Percentiles rank a stretch among this genome's conserved stretches.
Conservation (phyloP, 1,140 invertebrate genomes). For the Camponotus floridanus region DNA sequence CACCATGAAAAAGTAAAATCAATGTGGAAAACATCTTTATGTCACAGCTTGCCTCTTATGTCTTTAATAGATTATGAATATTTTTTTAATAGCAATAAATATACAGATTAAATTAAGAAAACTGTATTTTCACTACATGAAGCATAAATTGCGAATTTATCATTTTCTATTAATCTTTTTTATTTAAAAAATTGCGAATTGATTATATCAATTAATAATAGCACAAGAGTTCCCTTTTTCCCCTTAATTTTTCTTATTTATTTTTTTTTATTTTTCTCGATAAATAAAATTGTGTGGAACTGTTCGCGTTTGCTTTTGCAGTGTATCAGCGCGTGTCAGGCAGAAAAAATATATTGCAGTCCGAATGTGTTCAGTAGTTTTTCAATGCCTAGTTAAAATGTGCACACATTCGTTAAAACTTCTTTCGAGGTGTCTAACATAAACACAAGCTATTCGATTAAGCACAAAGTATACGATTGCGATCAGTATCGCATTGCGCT, state of each 20-base stretch:
- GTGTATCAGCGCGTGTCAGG: background rate
- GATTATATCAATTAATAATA: constrained; percentile 1
- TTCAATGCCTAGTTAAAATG: background rate
- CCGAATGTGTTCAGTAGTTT: background rate
- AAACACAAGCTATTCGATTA: background rate
- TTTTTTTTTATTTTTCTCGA: background rate
- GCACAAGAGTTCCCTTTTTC: background rate
- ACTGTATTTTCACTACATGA: constrained; percentile 49
- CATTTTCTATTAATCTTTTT: background rate
- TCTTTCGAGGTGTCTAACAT: background rate
- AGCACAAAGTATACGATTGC: background rate
- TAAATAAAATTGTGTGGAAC: background rate
- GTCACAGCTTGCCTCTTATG: constrained; percentile 59
- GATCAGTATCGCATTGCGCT: background rate
- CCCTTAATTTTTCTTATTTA: background rate
- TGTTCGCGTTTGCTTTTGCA: constrained; percentile 6
- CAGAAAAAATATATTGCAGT: constrained; percentile 3
- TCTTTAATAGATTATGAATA: constrained; percentile 59
- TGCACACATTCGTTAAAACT: background rate
- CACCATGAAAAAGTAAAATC: constrained; percentile 23
- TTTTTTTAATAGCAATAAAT: constrained; percentile 59
- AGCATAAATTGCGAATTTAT: background rate
- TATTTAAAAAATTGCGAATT: background rate
- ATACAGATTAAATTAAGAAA: constrained; percentile 43
- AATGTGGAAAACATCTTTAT: constrained; percentile 49